Evolutionary conservation across 2,888 invertebrate genomes (phyloP), one percentile per base, ranked within the genome.

Genomic region (Drosophila greeni): DNA sequence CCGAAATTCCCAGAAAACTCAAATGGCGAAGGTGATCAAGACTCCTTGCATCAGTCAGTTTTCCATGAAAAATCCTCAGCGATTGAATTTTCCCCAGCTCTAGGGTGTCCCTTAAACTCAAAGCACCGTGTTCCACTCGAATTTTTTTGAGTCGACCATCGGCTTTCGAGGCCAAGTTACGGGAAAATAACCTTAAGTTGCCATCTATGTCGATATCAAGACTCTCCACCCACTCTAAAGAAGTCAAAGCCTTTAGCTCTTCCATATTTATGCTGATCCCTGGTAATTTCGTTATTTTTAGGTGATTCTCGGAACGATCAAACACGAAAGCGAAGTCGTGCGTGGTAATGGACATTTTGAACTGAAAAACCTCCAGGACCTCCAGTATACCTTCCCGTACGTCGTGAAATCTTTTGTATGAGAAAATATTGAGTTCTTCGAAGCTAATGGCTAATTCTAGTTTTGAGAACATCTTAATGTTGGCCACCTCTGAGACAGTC

Each of bases 81-180:
- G 54, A 29, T 11, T 26, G 20, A n/a, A 58, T 20, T 3, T 43
- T 43, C 1, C 4, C 12, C n/a, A 58, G 9, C 20, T 54, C 54
- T 11, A 14, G 7, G 1, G 58, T 43, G 5, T 58, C 58, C 12
- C 18, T 7, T 1, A 43, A 4, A 29, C 31, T 34, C n/a, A 58
- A 7, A 20, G 26, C 14, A 3, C 16, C n/a, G 9, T 2, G 7
- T 5, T 3, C 2, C 2, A 58, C 9, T 5, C 4, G 1, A n/a
- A 58, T 18, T 18, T 42, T 29, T 3, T 29, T 26, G 0, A 53
- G 33, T 7, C 3, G 5, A 5, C 23, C 7, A 9, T 36, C 9
- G 9, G 12, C 3, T 20, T 9, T 53, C 16, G 3, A 16, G 6
- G 58, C 12, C n/a, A 54, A 14, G 0, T 7, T 26, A 1, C 16